A percentile compares a stretch with the other conserved stretches of the same genome.
phyloP scores from a whole-genome alignment of 2,113 vertebrate species.

The Callionymus lyra region DNA sequence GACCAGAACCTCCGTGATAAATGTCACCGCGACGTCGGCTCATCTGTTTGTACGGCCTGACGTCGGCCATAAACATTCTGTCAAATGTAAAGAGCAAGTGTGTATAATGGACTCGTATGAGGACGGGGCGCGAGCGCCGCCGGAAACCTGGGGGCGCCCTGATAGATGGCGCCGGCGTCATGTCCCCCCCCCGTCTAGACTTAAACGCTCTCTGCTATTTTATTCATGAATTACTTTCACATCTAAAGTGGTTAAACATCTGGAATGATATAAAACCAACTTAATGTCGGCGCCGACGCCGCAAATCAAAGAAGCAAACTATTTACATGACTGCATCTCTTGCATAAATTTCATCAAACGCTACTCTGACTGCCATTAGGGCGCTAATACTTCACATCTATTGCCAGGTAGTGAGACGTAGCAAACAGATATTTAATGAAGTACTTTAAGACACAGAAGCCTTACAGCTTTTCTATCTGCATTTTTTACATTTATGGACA shows the following conservation, averaged over 20 bases:
- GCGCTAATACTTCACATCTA: slow-evolving; percentile 43
- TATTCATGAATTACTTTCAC: slow-evolving; percentile 23
- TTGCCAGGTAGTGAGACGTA: slow-evolving; percentile 23
- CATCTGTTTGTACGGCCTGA: slow-evolving; percentile 25
- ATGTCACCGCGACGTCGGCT: not conserved
- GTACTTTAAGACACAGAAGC: not conserved
- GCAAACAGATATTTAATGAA: slow-evolving; percentile 23
- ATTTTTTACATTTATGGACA: not conserved
- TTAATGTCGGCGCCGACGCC: slow-evolving; percentile 23
- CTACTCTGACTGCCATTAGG: slow-evolving; percentile 40
- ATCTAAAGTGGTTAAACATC: slow-evolving; percentile 29
- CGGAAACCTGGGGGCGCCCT: too few relatives aligned
- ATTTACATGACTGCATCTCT: slow-evolving; percentile 42
- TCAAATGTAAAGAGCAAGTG: slow-evolving; percentile 43
- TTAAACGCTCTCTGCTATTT: too few relatives aligned
- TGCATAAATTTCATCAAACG: slow-evolving; percentile 51
- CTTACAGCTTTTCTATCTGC: not conserved
- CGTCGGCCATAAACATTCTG: slow-evolving; percentile 38
- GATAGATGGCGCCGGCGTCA: too few relatives aligned
- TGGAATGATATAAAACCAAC: slow-evolving; percentile 44
- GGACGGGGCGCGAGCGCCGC: too few relatives aligned
- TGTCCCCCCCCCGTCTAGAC: too few relatives aligned
- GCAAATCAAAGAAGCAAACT: slow-evolving; percentile 46
- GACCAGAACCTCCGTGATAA: too few relatives aligned
- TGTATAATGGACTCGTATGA: slow-evolving; percentile 40